phyloP scores from a whole-genome alignment of 1,140 invertebrate genomes.

The Orchestia grillus region DNA sequence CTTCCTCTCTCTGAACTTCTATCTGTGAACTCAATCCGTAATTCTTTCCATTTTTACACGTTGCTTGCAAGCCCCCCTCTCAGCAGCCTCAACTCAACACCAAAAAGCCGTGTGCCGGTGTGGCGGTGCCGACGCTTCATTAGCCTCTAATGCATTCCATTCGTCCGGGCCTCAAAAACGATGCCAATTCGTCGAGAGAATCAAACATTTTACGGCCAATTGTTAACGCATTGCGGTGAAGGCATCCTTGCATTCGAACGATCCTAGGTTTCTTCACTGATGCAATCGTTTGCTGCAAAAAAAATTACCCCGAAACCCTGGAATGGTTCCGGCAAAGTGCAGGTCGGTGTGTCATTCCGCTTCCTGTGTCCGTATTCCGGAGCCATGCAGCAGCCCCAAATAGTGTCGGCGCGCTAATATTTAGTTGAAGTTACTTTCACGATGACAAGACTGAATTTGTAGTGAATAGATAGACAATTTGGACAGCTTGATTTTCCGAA shows the following conservation, averaged over 20 bases:
- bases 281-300: background rate
- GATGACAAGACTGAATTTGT: background rate
- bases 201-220: slow-evolving; percentile 16
- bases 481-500: background rate
- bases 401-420: background rate
- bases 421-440: background rate
- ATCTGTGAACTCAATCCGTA: background rate
- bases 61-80: background rate
- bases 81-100: background rate
- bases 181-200: background rate
- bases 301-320: background rate
- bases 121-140: background rate
- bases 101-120: background rate
- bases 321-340: background rate
- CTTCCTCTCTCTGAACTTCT: background rate
- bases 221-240: slow-evolving; percentile 15
- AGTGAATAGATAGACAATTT: background rate
- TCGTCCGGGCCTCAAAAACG: background rate
- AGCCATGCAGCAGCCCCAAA: background rate
- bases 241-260: background rate
- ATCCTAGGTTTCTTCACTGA: background rate
- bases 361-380: background rate
- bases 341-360: background rate
- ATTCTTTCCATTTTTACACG: background rate
- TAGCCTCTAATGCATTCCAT: slow-evolving; percentile 46